Percentiles rank a stretch among this genome's conserved stretches.
Conservation (phyloP, 2,797 vertebrate species). For the Manis javanica region DNA sequence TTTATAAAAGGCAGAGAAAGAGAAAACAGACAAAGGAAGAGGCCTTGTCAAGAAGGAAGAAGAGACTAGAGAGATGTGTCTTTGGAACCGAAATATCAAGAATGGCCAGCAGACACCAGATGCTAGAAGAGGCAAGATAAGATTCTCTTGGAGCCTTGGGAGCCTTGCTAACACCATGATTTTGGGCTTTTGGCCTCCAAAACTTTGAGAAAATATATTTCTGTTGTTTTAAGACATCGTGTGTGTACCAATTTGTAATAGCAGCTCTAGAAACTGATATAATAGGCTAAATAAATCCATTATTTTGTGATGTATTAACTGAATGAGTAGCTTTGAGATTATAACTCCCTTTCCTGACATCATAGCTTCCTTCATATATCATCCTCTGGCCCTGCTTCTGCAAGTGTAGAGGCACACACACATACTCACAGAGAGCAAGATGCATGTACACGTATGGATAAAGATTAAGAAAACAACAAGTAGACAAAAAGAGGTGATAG, state of each 20-base stretch:
- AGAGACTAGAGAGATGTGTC: neutral
- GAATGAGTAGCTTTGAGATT: constrained; percentile 1
- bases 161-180: neutral
- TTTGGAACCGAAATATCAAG: neutral
- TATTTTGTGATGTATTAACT: neutral
- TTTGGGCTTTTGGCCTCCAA: neutral
- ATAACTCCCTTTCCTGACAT: neutral
- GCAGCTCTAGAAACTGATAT: neutral
- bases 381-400: neutral
- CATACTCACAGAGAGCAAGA: neutral
- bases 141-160: neutral
- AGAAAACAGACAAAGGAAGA: neutral
- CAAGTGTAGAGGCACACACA: neutral
- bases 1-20: neutral
- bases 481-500: neutral
- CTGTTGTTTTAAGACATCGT: neutral
- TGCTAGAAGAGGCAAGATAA: neutral
- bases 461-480: neutral
- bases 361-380: neutral
- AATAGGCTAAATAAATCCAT: neutral
- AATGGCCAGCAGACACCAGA: neutral
- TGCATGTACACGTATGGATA: neutral
- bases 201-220: neutral
- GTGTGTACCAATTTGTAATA: neutral
- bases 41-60: neutral